These are phyloP conservation scores for Pammene aurita DNA, from an alignment of 2,888 invertebrate genomes.

Conservation along the genomic window DNA sequence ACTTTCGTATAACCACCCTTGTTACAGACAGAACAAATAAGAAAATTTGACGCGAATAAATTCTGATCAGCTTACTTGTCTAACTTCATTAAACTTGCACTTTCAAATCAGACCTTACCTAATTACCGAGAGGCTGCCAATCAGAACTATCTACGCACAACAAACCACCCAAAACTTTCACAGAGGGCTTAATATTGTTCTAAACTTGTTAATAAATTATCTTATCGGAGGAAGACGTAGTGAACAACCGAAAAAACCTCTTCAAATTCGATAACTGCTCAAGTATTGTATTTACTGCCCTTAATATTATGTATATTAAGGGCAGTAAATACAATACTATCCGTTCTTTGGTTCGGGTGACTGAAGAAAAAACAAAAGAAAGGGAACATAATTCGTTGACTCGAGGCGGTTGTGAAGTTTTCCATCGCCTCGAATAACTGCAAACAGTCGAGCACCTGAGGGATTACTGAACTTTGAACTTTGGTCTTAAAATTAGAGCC, in stretches of 20 bases:
- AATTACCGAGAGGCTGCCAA: conserved; percentile 46
- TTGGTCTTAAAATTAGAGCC: conserved; percentile 56
- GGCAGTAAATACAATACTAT: no score
- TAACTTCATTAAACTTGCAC: conserved; percentile 57
- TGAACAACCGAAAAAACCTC: conserved; percentile 35
- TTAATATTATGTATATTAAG: conserved; percentile 46
- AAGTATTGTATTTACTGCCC: conserved; percentile 43
- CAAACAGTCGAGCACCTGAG: conserved; percentile 63
- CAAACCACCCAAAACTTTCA: conserved; percentile 24
- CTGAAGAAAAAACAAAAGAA: conserved; percentile 32
- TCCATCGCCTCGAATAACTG: conserved; percentile 58
- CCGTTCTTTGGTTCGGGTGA: conserved; percentile 12
- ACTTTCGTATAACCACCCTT: conserved; percentile 1
- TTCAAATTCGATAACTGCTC: conserved; percentile 42
- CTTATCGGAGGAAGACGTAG: conserved; percentile 12
- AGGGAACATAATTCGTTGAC: conserved; percentile 44
- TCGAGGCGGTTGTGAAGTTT: conserved; percentile 57
- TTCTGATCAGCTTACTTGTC: conserved; percentile 40
- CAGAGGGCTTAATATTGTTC: conserved; percentile 22
- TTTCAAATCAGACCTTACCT: conserved; percentile 40
- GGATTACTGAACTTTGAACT: conserved; percentile 58
- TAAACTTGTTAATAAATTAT: conserved; percentile 33
- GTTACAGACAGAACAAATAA: conserved; percentile 5
- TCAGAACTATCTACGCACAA: conserved; percentile 44
- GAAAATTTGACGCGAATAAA: conserved; percentile 16